A percentile compares a stretch with the other conserved stretches of the same genome.
These are phyloP conservation scores for Zalophus californianus DNA, from an alignment of 2,797 vertebrate genomes.

Conservation along the genomic window DNA sequence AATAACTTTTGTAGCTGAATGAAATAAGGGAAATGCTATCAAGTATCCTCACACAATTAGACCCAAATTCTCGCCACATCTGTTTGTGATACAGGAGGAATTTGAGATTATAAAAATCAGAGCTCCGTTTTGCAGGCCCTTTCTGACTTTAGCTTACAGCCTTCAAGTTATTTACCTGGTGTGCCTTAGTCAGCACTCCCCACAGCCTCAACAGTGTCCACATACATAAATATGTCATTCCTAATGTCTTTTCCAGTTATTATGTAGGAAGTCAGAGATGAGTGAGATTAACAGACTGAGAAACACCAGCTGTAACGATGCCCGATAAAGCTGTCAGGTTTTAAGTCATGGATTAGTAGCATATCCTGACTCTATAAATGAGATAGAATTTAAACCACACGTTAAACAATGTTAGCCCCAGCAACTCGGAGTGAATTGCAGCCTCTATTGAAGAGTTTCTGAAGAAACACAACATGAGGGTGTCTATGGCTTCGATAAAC, in stretches of 20 bases:
- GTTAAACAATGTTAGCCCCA: conserved; percentile 47
- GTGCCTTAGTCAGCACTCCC: conserved; percentile 64
- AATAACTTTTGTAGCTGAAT: conserved; percentile 35
- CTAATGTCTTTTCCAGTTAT: conserved; percentile 74
- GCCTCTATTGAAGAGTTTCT: conserved; percentile 55
- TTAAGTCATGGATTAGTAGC: conserved; percentile 72
- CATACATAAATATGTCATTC: conserved; percentile 74
- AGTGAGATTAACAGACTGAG: conserved; percentile 75
- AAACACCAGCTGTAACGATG: conserved; percentile 71
- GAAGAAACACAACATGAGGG: conserved; percentile 14
- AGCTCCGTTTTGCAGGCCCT: conserved; percentile 35
- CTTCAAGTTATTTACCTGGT: conserved; percentile 64
- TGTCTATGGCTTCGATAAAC: conserved; percentile 22
- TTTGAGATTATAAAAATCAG: conserved; percentile 70
- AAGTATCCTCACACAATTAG: conserved; percentile 29
- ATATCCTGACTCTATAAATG: conserved; percentile 69
- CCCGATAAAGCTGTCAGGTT: conserved; percentile 66
- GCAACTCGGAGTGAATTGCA: neutral
- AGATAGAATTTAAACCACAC: conserved; percentile 72
- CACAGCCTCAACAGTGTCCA: conserved; percentile 64
- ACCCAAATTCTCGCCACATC: conserved; percentile 63
- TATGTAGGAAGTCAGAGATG: conserved; percentile 72
- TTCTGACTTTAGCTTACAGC: conserved; percentile 61
- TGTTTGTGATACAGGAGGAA: conserved; percentile 57
- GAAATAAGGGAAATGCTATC: conserved; percentile 36